A percentile compares a stretch with the other conserved stretches of the same genome.
phyloP scores from a whole-genome alignment of 1,140 invertebrate genomes.

The Drosophila sucinea region DNA sequence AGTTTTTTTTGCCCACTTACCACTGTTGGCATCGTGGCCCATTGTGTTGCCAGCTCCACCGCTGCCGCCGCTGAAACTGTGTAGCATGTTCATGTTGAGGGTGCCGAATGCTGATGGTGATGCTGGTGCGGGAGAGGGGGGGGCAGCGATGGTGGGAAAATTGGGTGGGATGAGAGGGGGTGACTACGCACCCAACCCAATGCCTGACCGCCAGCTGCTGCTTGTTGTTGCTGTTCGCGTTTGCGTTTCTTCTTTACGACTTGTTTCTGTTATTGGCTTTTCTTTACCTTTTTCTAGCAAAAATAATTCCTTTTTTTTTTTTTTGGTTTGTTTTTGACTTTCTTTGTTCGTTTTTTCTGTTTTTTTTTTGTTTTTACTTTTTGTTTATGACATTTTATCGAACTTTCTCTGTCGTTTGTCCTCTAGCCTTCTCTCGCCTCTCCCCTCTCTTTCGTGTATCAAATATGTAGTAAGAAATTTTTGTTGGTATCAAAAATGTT shows the following conservation, averaged over 20 bases:
- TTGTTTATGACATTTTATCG: constrained; percentile 26
- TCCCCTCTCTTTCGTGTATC: not conserved
- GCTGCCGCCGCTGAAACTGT: constrained; percentile 75
- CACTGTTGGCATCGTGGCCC: constrained; percentile 64
- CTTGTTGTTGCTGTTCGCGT: constrained; percentile 21
- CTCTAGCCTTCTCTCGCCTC: not conserved
- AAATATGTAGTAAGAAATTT: constrained; percentile 6
- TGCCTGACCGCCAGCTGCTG: constrained; percentile 20
- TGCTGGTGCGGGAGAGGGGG: constrained; percentile 1
- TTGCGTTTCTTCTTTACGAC: constrained; percentile 15
- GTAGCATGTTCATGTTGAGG: constrained; percentile 77
- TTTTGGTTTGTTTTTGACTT: constrained; percentile 35
- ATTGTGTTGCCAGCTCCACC: constrained; percentile 58
- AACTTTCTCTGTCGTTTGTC: constrained; percentile 10
- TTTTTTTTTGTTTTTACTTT: not conserved
- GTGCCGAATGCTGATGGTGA: constrained; percentile 11
- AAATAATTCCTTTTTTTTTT: constrained; percentile 58
- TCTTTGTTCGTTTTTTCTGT: constrained; percentile 1
- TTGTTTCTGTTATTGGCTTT: constrained; percentile 17
- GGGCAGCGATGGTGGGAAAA: not conserved
- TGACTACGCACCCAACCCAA: constrained; percentile 25
- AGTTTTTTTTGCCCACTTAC: constrained; percentile 67
- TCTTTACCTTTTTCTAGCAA: constrained; percentile 36
- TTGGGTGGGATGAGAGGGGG: constrained; percentile 28
- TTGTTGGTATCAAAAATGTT: constrained; percentile 7